Evolutionary conservation across 2,113 vertebrate species (phyloP), one percentile per base, ranked within the genome.

Genomic region (Pipa parva): DNA sequence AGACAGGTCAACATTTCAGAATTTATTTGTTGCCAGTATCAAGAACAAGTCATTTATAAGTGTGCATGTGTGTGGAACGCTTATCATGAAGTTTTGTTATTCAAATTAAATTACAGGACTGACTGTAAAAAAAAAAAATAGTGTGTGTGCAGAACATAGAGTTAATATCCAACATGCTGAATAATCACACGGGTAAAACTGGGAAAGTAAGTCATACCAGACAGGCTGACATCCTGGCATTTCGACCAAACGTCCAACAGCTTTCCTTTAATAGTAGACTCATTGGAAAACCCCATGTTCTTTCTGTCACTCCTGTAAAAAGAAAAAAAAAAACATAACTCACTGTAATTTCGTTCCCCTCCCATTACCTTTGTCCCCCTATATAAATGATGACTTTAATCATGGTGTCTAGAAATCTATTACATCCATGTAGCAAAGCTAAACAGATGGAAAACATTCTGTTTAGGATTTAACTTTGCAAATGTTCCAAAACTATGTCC

Each of bases 141-240:
- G 15, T 29, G 9, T 63, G 3, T 26, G 12, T 37, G 25, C 1
- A 1, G 18, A 39, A 39, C 8, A 50, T 46, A 46, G 2, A 46
- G 42, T 46, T 7, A 46, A n/a, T n/a, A n/a, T n/a, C 18, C 7
- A 46, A 3, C 18, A 46, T 20, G 18, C 2, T 46, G 15, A 15
- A 15, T 8, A 39, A 10, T 36, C 20, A 75, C 67, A 75, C 63
- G 70, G 20, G 3, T 27, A 24, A 11, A 24, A 20, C 39, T 48
- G 24, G 57, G 24, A 63, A 75, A 63, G 2, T 36, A 10, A 75
- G 72, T 77, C 88, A 78, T 88, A 99, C 97, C 89, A 99, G 86
- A 79, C 97, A 99, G 0, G 95, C 97, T 63, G 97, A 95, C 95
- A 99, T 98, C 82, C 95, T 92, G 76, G 94, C 92, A 69, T 98